Conservation (phyloP, 2,888 invertebrate species). For the Harpagoxenus sublaevis region DNA sequence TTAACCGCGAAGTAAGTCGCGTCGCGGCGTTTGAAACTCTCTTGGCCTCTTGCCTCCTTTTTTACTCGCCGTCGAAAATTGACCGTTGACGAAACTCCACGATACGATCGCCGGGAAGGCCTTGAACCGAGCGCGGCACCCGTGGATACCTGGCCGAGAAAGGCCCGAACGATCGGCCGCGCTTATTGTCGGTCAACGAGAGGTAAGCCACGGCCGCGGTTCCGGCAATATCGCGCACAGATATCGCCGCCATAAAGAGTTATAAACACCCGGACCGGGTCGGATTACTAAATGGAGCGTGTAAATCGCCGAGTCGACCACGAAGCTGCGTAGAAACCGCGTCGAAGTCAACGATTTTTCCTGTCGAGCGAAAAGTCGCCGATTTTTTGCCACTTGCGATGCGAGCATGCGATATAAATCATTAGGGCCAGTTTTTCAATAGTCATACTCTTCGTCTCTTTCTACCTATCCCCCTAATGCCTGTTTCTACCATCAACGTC, state of each 20-base stretch:
- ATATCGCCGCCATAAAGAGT: slow-evolving; percentile 6
- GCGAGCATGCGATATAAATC: neutral
- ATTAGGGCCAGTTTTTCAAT: neutral
- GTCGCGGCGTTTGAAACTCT: neutral
- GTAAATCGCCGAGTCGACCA: neutral
- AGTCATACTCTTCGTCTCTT: too few relatives aligned
- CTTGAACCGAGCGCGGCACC: neutral
- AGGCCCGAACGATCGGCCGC: slow-evolving; percentile 10
- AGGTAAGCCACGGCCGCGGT: neutral
- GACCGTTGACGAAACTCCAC: neutral
- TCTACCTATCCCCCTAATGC: too few relatives aligned
- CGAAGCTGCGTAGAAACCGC: slow-evolving; percentile 5
- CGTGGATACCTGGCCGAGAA: slow-evolving; percentile 3
- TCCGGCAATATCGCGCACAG: neutral
- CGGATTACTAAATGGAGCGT: slow-evolving; percentile 29
- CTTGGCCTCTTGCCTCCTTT: neutral
- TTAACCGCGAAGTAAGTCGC: slow-evolving; percentile 9
- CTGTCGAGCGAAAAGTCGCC: neutral
- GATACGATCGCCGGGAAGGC: slow-evolving; percentile 3
- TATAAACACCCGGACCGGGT: slow-evolving; percentile 16
- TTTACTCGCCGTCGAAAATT: neutral
- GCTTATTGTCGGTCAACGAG: neutral
- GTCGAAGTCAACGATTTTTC: neutral
- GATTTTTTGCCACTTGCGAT: neutral
- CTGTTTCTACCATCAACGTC: too few relatives aligned